Base-by-base conservation (phyloP, 1,140 invertebrate genomes). In the Apis mellifera region DNA sequence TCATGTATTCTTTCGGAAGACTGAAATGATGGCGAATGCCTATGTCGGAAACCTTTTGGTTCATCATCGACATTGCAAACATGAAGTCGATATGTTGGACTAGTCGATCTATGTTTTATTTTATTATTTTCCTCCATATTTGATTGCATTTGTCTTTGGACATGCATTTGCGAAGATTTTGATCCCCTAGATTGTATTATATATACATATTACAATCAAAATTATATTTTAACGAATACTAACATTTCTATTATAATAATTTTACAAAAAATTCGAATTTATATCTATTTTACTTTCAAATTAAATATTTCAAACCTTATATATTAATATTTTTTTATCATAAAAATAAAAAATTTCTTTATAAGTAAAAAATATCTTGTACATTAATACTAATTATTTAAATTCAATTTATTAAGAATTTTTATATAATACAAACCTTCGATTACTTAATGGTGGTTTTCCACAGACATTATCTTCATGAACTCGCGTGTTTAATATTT, bases 21-120 rank as follows among this genome's bases (percentile, higher is more conserved):
- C 88, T 90, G 88, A 21, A 89, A 70, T 50, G 90, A 65, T 64
- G 89, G 84, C 64, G 90, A 85, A 64, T 84, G 89, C 79, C 84
- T 84, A 23, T 71, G 70, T 42, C 82, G 85, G 72, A 94, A 94
- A 59, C 94, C 93, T 81, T 90, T 90, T 3, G 92, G 89, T 62
- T 94, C 92, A 32, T 94, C 92, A 76, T 94, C 94, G 9, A 93
- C 94, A 59, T 94, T 92, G 19, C 89, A 93, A 1, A 94, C 94
- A 73, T 94, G 94, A 17, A 94, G 88, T 62, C 93, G 91, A 83
- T 93, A 94, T 9, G 92, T 90, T 9, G 94, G 94, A 83, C 93
- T 94, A 15, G 92, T 89, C 9, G 92, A 94, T 80, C 92, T 91
- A 78, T 93, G 90, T 74, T 91, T 90, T n/a, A 91, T 23, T 50